phyloP scores from a whole-genome alignment of 2,888 invertebrate genomes.

The Andrena camellia region DNA sequence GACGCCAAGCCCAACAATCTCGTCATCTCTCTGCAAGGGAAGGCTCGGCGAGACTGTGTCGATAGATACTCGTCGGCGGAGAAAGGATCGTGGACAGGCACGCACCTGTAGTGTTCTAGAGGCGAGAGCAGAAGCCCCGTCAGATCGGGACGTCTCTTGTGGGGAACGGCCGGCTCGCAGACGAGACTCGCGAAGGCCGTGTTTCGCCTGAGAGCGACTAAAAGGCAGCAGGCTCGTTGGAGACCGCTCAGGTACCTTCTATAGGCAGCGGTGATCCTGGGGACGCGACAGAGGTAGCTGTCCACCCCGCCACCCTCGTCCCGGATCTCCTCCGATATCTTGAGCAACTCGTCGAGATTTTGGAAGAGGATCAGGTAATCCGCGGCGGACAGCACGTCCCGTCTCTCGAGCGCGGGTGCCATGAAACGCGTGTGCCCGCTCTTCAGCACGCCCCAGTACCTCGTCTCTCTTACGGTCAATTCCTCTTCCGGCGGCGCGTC shows the following conservation, averaged over 20 bases:
- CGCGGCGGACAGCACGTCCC: slow-evolving; percentile 90
- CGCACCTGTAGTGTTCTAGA: slow-evolving; percentile 90
- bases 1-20: slow-evolving; percentile 81
- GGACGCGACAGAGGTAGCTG: slow-evolving; percentile 90
- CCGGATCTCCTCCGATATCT: slow-evolving; percentile 93
- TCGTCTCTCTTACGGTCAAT: slow-evolving; percentile 91
- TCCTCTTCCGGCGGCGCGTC: slow-evolving; percentile 91
- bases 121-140: slow-evolving; percentile 94
- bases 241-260: slow-evolving; percentile 94
- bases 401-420: slow-evolving; percentile 90
- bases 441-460: slow-evolving; percentile 91
- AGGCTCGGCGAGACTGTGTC: background rate
- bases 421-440: slow-evolving; percentile 93
- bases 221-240: slow-evolving; percentile 93
- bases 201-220: slow-evolving; percentile 88
- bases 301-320: slow-evolving; percentile 89
- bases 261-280: slow-evolving; percentile 91
- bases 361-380: slow-evolving; percentile 94
- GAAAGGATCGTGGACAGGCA: background rate
- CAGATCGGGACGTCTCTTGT: slow-evolving; percentile 91
- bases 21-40: slow-evolving; percentile 82
- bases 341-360: slow-evolving; percentile 93
- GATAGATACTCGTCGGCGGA: background rate
- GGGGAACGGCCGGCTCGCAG: slow-evolving; percentile 92
- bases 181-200: slow-evolving; percentile 93